Evolutionary conservation across 2,113 vertebrate genomes (phyloP), one percentile per base, ranked within the genome.

Genomic region (Ia io): DNA sequence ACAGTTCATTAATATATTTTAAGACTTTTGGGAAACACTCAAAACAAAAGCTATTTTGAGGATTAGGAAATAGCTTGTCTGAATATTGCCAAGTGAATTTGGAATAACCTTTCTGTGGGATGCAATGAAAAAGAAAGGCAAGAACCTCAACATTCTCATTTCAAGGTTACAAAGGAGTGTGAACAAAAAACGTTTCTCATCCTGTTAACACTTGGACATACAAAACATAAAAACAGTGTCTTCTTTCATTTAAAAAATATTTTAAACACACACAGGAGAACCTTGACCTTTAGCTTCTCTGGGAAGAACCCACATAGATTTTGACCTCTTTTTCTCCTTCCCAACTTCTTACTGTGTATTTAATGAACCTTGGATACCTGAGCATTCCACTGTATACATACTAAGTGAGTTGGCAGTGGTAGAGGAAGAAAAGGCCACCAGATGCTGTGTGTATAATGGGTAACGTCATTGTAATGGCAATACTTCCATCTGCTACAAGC

Each of bases 21-120:
- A 98, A 98, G 98, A 97, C 95, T 98, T 97, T 97, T 98, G 97
- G 97, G 97, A 98, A 98, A 94, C 97, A 97, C 95, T 98, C 98
- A 98, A 98, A 98, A 98, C 97, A 98, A 98, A 97, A 98, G 98
- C 95, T 98, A 98, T 98, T 98, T 98, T 98, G 97, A 98, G 98
- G 94, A 93, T 98, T 98, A 98, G 98, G 98, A 98, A 98, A 98
- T 97, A 98, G 98, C 97, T 98, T 98, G 98, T 98, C 98, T 98
- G 96, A 95, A 14, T 32, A 94, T 90, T 98, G 98, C 98, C 98
- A 98, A 98, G 94, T 96, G 95, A 96, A 97, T 98, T 97, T 98
- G 98, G 98, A 98, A 98, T 98, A 98, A 97, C 91, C 97, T 95
- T 98, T 97, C 69, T 96, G 87, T 95, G 95, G 97, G 97, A 98